These are phyloP conservation scores for Aromia moschata DNA, from an alignment of 2,888 invertebrate genomes.

Conservation along the genomic window DNA sequence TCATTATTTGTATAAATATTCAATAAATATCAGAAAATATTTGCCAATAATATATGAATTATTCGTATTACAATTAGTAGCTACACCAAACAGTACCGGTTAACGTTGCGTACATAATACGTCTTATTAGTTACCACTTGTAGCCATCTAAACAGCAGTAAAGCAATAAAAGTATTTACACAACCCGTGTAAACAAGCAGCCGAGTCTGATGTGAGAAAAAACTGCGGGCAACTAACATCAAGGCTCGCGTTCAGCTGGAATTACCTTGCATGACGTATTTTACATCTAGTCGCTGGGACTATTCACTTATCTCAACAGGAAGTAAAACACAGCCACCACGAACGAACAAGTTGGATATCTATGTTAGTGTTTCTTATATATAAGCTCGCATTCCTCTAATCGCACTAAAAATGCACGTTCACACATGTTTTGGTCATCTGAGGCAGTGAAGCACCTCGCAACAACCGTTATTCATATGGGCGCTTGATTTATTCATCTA, in stretches of 20 bases:
- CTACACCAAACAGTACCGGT: too few species aligned
- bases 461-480: conserved; percentile 25
- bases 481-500: conserved; percentile 28
- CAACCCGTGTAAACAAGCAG: conserved; percentile 7
- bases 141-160: conserved; percentile 8
- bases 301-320: conserved; percentile 52
- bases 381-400: conserved; percentile 28
- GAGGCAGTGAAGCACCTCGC: conserved; percentile 16
- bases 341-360: conserved; percentile 43
- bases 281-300: conserved; percentile 45
- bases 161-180: conserved; percentile 15
- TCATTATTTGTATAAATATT: too few species aligned
- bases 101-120: not conserved
- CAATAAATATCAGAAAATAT: too few species aligned
- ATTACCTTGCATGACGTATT: conserved; percentile 15
- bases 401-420: conserved; percentile 18
- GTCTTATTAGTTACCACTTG: not conserved
- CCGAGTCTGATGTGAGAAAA: conserved; percentile 10
- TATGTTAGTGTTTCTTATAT: conserved; percentile 50
- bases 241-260: conserved; percentile 12
- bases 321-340: conserved; percentile 34
- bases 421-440: conserved; percentile 26
- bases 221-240: conserved; percentile 8
- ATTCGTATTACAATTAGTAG: too few species aligned
- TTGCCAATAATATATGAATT: too few species aligned